Conservation (phyloP, 2,797 vertebrate species). For the Periophthalmus magnuspinnatus region DNA sequence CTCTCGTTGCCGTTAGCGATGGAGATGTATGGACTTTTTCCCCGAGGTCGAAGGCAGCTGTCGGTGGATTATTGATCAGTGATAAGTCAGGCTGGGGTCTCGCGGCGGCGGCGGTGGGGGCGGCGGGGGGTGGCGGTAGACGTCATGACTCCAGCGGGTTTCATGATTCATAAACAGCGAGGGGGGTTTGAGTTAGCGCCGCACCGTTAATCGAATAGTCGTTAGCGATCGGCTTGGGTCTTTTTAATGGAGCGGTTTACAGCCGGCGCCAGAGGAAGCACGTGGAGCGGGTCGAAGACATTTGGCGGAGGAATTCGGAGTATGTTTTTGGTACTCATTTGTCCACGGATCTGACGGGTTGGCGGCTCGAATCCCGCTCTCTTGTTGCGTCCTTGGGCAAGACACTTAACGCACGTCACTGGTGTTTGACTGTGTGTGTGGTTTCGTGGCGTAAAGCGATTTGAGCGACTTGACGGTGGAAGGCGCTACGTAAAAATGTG, state of each 20-base stretch:
- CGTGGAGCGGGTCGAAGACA: not conserved
- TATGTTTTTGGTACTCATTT: too few relatives aligned
- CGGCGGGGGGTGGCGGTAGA: not conserved
- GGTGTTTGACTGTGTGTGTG: too few relatives aligned
- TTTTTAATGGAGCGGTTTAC: not conserved
- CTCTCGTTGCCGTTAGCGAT: slow-evolving; percentile 18
- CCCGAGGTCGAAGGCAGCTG: slow-evolving; percentile 52
- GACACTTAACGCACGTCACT: too few relatives aligned
- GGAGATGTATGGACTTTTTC: slow-evolving; percentile 54
- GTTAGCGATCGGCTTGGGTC: not conserved
- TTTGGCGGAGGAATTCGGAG: too few relatives aligned
- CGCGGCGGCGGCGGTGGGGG: not conserved
- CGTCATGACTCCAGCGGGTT: not conserved
- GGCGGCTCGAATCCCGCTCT: too few relatives aligned
- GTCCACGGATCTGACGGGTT: too few relatives aligned
- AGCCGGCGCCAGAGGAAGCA: too few relatives aligned
- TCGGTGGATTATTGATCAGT: slow-evolving; percentile 65
- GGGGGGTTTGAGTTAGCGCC: not conserved
- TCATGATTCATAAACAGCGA: not conserved
- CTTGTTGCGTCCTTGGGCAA: too few relatives aligned
- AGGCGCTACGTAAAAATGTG: too few relatives aligned
- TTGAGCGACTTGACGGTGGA: too few relatives aligned
- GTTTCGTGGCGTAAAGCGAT: too few relatives aligned
- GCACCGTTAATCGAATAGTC: not conserved
- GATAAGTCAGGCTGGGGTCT: slow-evolving; percentile 48